Evolutionary conservation across 2,888 invertebrate species (phyloP).

Genomic region (Meiosimyza platycephala): DNA sequence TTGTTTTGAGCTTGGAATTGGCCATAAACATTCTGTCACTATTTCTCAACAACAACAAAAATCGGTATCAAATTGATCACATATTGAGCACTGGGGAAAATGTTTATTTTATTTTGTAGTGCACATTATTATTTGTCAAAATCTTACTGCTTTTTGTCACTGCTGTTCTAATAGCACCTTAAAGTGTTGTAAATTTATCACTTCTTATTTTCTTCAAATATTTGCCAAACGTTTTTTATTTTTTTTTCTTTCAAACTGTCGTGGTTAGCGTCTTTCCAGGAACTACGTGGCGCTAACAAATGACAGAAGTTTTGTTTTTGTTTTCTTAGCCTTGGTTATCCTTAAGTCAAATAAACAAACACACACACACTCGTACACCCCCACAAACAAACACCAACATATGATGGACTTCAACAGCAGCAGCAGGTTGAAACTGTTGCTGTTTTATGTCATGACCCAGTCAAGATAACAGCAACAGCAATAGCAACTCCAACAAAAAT

Average conservation of each 20-base stretch:
- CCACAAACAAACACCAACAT: neutral
- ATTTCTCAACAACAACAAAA: no score
- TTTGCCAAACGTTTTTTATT: slow-evolving; percentile 7
- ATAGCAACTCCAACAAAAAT: neutral
- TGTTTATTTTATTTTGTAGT: no score
- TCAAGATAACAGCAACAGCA: neutral
- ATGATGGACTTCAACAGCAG: no score
- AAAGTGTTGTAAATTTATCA: slow-evolving; percentile 16
- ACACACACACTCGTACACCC: neutral
- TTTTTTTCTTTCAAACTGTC: no score
- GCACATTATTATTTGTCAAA: no score
- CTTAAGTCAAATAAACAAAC: neutral
- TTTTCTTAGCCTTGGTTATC: neutral
- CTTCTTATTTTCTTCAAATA: slow-evolving; percentile 2
- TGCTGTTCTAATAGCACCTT: slow-evolving; percentile 1
- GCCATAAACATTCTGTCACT: no score
- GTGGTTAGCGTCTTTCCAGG: no score
- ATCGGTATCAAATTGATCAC: no score
- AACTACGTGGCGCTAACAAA: no score
- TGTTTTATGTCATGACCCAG: slow-evolving; percentile 7
- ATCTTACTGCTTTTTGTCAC: no score
- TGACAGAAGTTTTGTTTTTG: neutral
- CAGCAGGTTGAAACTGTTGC: slow-evolving; percentile 2
- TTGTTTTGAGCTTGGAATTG: no score
- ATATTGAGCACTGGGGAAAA: no score